Percentiles rank a stretch among this genome's conserved stretches.
These are phyloP conservation scores for Conus canariensis DNA, from an alignment of 2,888 invertebrate species.

Conservation along the genomic window DNA sequence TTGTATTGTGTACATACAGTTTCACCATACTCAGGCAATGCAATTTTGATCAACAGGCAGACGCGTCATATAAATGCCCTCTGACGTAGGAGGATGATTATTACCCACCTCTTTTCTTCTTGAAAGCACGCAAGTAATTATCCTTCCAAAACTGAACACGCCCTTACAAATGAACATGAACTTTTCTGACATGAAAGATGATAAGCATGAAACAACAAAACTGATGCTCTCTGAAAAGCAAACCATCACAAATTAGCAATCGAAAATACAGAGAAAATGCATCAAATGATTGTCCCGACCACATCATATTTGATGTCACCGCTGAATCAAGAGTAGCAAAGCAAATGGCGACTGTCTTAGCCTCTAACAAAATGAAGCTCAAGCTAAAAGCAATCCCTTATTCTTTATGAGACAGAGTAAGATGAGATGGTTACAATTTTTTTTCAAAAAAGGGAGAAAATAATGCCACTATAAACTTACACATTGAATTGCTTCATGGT, in stretches of 20 bases:
- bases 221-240: background rate
- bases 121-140: background rate
- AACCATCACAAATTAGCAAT: background rate
- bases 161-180: background rate
- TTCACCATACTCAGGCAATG: too few species aligned
- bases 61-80: too few species aligned
- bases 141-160: background rate
- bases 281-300: background rate
- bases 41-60: too few species aligned
- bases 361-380: too few species aligned
- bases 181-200: too few species aligned
- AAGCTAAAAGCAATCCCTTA: too few species aligned
- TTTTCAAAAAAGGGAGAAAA: background rate
- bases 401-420: background rate
- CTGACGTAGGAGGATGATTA: too few species aligned
- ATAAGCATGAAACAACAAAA: too few species aligned
- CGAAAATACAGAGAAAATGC: background rate
- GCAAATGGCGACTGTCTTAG: too few species aligned
- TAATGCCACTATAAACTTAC: background rate
- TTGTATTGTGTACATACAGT: too few species aligned
- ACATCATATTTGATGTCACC: background rate
- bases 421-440: background rate
- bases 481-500: background rate
- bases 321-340: background rate
- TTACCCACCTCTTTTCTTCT: background rate